Base-by-base conservation (phyloP, 1,140 invertebrate genomes). In the Diabrotica virgifera region DNA sequence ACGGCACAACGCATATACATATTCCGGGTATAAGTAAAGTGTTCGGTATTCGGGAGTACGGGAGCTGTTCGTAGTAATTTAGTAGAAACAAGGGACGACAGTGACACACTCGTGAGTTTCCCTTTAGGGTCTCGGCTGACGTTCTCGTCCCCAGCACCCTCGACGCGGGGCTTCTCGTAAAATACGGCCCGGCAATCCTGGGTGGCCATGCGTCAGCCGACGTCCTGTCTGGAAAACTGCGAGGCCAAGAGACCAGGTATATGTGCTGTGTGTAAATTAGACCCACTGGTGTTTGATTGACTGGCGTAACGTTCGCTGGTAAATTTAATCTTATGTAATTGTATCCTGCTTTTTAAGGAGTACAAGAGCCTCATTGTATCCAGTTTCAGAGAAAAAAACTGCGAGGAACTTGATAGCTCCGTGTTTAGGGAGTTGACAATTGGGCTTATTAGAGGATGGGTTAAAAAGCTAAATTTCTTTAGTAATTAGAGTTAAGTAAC, bases 41-140 rank as follows among this genome's bases (percentile, higher is more conserved):
- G 51, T 52, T 52, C 14, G 51, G 51, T 12, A 52, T 52, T 52
- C n/a, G n/a, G 14, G n/a, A 24, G 24, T 24, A 24, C 24, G 24
- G 24, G 24, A 24, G 24, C 53, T 14, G 53, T 24, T 55, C 53
- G 10, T 55, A 46, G 58, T 65, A 65, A 65, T 59, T 65, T 51
- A 56, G 59, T 57, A 56, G 36, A 65, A 65, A 65, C 63, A 65
- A 59, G 63, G 63, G 63, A 53, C 59, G 63, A 65, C 63, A 65
- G 56, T 52, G 63, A 60, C 37, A 51, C 36, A 58, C 57, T n/a
- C 57, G 50, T 40, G 58, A 54, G 38, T 65, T 57, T 59, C 50
- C 53, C 53, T 55, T 55, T 36, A 24, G 53, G 53, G 53, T 10
- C 53, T 10, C 5, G 50, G 55, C 52, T 64, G 59, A 55, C 63